Percentiles rank a stretch among this genome's conserved stretches.
These are phyloP conservation scores for Hemiscyllium ocellatum DNA, from an alignment of 2,113 vertebrate species.

Conservation along the genomic window DNA sequence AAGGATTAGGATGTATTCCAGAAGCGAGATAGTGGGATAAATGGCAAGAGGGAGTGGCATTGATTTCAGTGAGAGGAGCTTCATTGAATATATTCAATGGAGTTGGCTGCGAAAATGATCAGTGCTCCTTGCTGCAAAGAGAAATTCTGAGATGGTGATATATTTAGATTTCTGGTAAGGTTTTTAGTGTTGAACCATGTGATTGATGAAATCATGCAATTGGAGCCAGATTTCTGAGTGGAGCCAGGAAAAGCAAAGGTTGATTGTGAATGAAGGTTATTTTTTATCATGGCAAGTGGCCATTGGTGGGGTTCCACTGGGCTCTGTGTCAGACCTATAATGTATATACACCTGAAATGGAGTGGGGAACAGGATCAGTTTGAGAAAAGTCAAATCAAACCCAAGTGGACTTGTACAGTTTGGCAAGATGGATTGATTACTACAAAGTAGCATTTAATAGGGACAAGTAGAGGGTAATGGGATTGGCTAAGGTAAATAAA, in stretches of 20 bases:
- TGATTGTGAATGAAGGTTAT: not conserved
- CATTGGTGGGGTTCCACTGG: not conserved
- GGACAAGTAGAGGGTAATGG: not conserved
- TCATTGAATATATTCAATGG: not conserved
- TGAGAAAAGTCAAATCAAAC: not conserved
- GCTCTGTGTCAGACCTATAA: not conserved
- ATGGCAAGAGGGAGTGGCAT: not conserved
- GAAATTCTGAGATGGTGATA: not conserved
- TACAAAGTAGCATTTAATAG: not conserved
- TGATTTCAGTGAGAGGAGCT: not conserved
- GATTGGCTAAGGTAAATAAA: not conserved
- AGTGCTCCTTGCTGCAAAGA: not conserved
- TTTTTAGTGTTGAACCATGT: not conserved
- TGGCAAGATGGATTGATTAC: not conserved
- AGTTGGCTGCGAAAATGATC: not conserved
- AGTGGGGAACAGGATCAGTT: not conserved
- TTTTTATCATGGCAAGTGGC: not conserved
- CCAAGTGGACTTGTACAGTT: not conserved
- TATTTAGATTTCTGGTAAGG: not conserved
- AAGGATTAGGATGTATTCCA: not conserved
- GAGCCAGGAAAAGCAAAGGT: not conserved
- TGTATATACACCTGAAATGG: not conserved
- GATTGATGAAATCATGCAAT: not conserved
- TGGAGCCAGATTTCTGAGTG: not conserved
- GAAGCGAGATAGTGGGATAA: not conserved